These are phyloP conservation scores for Pantala flavescens DNA, from an alignment of 1,140 invertebrate species.

Conservation along the genomic window DNA sequence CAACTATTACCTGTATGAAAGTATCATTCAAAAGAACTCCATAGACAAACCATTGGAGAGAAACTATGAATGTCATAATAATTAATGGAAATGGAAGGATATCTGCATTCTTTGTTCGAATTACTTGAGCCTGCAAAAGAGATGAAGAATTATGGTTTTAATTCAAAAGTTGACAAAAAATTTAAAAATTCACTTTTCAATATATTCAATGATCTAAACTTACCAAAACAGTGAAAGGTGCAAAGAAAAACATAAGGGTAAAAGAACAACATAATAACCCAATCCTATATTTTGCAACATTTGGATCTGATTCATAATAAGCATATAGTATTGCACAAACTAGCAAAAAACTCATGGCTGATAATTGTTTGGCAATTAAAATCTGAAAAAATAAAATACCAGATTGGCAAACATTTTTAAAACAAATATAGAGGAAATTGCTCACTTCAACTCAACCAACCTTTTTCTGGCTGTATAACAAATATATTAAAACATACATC, in stretches of 20 bases:
- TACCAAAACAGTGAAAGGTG: slow-evolving; percentile 62
- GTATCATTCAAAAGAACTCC: slow-evolving; percentile 55
- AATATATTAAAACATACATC: slow-evolving; percentile 50
- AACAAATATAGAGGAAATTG: not conserved
- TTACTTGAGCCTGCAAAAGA: slow-evolving; percentile 49
- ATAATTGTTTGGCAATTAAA: slow-evolving; percentile 37
- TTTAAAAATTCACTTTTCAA: slow-evolving; percentile 3
- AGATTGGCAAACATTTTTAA: not conserved
- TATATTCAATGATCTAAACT: slow-evolving; percentile 22
- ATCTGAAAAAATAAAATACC: slow-evolving; percentile 21
- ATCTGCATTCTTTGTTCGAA: slow-evolving; percentile 60
- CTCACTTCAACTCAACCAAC: slow-evolving; percentile 25
- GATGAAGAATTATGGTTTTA: slow-evolving; percentile 16
- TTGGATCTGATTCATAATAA: slow-evolving; percentile 21
- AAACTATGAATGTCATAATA: slow-evolving; percentile 59
- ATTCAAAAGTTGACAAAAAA: slow-evolving; percentile 14
- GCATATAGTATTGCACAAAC: slow-evolving; percentile 31
- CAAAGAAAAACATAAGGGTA: slow-evolving; percentile 65
- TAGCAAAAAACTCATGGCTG: slow-evolving; percentile 32
- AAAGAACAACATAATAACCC: slow-evolving; percentile 58
- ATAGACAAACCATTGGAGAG: slow-evolving; percentile 63
- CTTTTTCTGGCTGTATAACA: slow-evolving; percentile 50
- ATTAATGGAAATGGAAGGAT: slow-evolving; percentile 70
- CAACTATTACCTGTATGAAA: slow-evolving; percentile 52
- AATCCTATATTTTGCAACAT: slow-evolving; percentile 27